phyloP scores from a whole-genome alignment of 2,888 invertebrate species.

The Patella caerulea region DNA sequence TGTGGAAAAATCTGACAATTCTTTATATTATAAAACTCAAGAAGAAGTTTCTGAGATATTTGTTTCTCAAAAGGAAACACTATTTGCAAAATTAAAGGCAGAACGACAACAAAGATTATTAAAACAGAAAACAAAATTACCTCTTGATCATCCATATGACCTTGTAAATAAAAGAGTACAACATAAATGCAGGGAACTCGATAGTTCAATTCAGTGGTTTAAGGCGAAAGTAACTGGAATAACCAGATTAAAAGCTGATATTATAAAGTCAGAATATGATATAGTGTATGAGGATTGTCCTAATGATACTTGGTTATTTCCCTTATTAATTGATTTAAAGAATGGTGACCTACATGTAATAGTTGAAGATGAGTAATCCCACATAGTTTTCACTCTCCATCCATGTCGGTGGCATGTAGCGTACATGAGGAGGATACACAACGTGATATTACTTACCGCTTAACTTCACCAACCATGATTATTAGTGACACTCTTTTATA shows the following conservation, averaged over 20 bases:
- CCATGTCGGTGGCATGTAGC: no score
- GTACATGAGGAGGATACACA: no score
- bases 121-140: background rate
- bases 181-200: background rate
- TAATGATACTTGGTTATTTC: background rate
- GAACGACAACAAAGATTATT: background rate
- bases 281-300: background rate
- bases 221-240: background rate
- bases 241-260: background rate
- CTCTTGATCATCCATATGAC: background rate
- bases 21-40: no score
- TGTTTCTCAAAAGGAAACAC: background rate
- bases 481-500: no score
- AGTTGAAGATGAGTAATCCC: background rate
- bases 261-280: background rate
- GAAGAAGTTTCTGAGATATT: no score
- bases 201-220: background rate
- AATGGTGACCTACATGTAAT: background rate
- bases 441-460: no score
- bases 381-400: no score
- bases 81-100: background rate
- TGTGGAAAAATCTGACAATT: no score
- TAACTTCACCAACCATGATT: no score
- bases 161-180: background rate
- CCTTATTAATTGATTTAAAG: background rate